phyloP scores from a whole-genome alignment of 2,797 vertebrate genomes.

The Labroides dimidiatus region DNA sequence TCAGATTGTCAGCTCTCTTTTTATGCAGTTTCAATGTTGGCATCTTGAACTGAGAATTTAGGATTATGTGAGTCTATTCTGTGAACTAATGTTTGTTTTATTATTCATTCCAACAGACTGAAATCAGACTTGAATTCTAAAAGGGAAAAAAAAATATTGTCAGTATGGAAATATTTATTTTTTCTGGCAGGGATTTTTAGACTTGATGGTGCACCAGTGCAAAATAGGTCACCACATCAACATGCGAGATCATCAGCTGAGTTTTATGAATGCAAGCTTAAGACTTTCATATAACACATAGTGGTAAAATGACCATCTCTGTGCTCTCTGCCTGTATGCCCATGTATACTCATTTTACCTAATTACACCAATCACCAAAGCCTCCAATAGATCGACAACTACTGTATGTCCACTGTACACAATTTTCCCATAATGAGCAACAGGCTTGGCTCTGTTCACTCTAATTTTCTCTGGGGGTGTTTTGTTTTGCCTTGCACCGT shows the following conservation, averaged over 20 bases:
- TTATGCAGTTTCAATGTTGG: too few species aligned
- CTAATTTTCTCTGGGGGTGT: background rate
- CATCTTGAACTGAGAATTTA: too few species aligned
- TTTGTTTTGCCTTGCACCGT: background rate
- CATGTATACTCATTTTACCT: too few species aligned
- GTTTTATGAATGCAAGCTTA: background rate
- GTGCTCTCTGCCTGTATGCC: too few species aligned
- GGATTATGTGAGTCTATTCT: too few species aligned
- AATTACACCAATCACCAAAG: background rate
- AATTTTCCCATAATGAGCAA: conserved; percentile 20
- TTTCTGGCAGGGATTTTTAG: too few species aligned
- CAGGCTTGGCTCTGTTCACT: conserved; percentile 18
- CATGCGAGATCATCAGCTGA: background rate
- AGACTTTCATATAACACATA: conserved; percentile 3
- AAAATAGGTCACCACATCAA: background rate
- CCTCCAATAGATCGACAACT: background rate
- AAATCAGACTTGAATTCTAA: too few species aligned
- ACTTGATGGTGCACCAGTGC: background rate
- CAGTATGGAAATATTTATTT: too few species aligned
- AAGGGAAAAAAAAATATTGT: too few species aligned
- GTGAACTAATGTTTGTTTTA: too few species aligned
- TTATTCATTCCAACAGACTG: too few species aligned
- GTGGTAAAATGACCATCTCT: background rate
- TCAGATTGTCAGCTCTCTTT: too few species aligned
- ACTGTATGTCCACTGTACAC: background rate